Evolutionary conservation across 1,140 invertebrate genomes (phyloP).

Genomic region (Aphaenogaster ashmeadi): DNA sequence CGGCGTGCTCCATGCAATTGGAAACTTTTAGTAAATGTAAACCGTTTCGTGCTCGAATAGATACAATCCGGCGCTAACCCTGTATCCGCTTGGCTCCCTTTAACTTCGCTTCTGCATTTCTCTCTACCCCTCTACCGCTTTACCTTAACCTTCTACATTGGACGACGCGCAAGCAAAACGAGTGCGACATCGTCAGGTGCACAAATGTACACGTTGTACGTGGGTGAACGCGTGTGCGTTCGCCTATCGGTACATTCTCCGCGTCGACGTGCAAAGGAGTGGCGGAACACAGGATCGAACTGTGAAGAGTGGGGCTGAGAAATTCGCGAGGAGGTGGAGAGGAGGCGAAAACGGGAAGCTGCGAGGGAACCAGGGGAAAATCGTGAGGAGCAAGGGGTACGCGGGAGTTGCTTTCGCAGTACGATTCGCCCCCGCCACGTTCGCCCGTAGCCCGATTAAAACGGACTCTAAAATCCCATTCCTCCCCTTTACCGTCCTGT

Average conservation of each 20-base stretch:
- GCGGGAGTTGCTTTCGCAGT: conserved; percentile 48
- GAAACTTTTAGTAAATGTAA: conserved; percentile 85
- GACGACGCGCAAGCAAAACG: conserved; percentile 42
- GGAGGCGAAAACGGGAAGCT: conserved; percentile 2
- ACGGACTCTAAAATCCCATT: conserved; percentile 82
- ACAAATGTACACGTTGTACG: conserved; percentile 24
- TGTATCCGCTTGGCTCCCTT: conserved; percentile 70
- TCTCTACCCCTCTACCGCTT: conserved; percentile 36
- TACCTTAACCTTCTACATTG: conserved; percentile 52
- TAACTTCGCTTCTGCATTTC: conserved; percentile 68
- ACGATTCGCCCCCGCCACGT: conserved; percentile 69
- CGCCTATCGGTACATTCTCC: not conserved
- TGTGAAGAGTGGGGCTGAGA: conserved; percentile 60
- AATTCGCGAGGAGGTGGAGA: conserved; percentile 54
- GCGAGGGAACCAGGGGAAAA: conserved; percentile 6
- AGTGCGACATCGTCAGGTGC: conserved; percentile 58
- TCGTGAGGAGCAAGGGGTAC: conserved; percentile 11
- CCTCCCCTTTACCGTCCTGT: conserved; percentile 44
- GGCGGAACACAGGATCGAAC: conserved; percentile 32
- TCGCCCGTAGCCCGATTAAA: conserved; percentile 81
- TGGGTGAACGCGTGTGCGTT: not conserved
- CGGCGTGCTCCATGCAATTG: conserved; percentile 76
- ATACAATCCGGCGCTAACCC: conserved; percentile 81
- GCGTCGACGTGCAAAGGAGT: conserved; percentile 25
- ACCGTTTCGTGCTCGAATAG: conserved; percentile 82